Conservation (phyloP, 2,113 vertebrate species). For the Hippocampus barbouri region DNA sequence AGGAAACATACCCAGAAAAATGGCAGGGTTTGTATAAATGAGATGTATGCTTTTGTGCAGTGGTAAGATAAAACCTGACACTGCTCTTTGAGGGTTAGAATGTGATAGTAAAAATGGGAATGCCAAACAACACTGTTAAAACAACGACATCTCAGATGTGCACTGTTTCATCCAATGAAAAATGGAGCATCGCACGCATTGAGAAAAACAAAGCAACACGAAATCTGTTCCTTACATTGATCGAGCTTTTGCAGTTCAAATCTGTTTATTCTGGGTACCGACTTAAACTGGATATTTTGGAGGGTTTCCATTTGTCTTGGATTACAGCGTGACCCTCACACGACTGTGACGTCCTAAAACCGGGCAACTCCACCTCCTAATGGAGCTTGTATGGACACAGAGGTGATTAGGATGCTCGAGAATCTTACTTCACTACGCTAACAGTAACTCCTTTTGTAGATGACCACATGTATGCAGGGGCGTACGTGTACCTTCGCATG, state of each 20-base stretch:
- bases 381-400: too few relatives aligned
- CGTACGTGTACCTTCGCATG: too few relatives aligned
- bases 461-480: too few relatives aligned
- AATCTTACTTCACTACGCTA: too few relatives aligned
- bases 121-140: slow-evolving; percentile 54
- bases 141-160: slow-evolving; percentile 58
- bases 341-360: too few relatives aligned
- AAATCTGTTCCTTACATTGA: not conserved
- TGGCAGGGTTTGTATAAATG: slow-evolving; percentile 62
- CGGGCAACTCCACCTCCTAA: too few relatives aligned
- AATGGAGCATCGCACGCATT: not conserved
- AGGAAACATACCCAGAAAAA: slow-evolving; percentile 44
- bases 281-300: not conserved
- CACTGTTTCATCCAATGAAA: slow-evolving; percentile 33
- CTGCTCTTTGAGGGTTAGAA: slow-evolving; percentile 62
- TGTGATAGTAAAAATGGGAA: slow-evolving; percentile 52
- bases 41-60: slow-evolving; percentile 52
- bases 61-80: slow-evolving; percentile 69
- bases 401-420: too few relatives aligned
- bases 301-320: slow-evolving; percentile 13
- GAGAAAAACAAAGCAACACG: not conserved
- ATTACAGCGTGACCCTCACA: not conserved
- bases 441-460: too few relatives aligned
- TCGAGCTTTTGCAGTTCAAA: not conserved
- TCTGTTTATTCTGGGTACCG: not conserved